Evolutionary conservation across 2,113 vertebrate genomes (phyloP).

Genomic region (Oceanites oceanicus): DNA sequence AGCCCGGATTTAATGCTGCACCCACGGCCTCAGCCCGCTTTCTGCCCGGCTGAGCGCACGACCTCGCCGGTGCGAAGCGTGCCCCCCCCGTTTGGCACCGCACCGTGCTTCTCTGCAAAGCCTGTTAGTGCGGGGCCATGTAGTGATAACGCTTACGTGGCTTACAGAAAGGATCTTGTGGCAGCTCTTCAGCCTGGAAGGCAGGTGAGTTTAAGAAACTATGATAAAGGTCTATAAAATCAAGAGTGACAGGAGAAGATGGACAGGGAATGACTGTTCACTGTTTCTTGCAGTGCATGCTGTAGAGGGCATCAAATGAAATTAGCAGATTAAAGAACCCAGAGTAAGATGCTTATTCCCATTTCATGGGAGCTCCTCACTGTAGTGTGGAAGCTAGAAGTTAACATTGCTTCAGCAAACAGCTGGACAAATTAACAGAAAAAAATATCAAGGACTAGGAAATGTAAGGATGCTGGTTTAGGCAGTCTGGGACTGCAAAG

Average conservation of each 20-base stretch:
- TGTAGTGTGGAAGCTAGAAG: not conserved
- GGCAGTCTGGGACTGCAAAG: not conserved
- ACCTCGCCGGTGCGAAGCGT: fast-evolving
- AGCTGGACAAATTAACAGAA: not conserved
- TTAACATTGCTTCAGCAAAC: not conserved
- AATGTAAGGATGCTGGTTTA: not conserved
- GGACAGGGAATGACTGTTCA: not conserved
- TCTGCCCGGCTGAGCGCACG: fast-evolving
- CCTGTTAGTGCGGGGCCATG: too few species aligned
- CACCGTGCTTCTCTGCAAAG: not conserved
- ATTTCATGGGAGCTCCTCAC: not conserved
- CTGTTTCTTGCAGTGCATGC: not conserved
- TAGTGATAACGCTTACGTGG: fast-evolving
- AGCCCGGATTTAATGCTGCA: too few species aligned
- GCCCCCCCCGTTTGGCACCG: fast-evolving
- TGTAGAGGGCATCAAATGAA: not conserved
- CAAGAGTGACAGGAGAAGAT: not conserved
- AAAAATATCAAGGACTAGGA: not conserved
- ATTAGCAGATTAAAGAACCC: not conserved
- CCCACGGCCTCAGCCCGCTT: not conserved
- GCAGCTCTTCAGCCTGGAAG: not conserved
- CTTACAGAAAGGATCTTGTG: not conserved
- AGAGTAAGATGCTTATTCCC: not conserved
- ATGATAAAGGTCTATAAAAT: not conserved
- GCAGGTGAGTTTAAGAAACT: not conserved